Evolutionary conservation across 2,797 vertebrate genomes (phyloP).

Genomic region (Alosa sapidissima): DNA sequence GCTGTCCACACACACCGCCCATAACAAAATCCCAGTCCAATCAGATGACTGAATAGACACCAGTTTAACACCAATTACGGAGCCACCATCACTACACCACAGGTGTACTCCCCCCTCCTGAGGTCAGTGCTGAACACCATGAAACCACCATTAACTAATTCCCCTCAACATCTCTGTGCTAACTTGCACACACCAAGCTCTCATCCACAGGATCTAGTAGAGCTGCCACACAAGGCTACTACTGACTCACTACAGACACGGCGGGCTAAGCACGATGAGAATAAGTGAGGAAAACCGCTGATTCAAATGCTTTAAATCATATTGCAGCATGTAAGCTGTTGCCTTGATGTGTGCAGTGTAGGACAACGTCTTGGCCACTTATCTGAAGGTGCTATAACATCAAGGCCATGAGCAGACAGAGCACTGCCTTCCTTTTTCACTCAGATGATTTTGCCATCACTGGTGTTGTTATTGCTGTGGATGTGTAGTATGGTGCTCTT

Average conservation of each 20-base stretch:
- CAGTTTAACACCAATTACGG: constrained; percentile 34
- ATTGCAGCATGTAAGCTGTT: background rate
- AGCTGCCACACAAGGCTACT: background rate
- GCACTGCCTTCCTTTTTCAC: background rate
- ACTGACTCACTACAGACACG: background rate
- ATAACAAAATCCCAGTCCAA: constrained; percentile 27
- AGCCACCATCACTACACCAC: constrained; percentile 18
- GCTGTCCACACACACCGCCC: background rate
- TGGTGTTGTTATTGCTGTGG: background rate
- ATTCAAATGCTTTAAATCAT: background rate
- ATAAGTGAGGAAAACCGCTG: background rate
- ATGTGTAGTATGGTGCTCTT: background rate
- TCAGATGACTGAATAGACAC: constrained; percentile 28
- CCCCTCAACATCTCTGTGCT: background rate
- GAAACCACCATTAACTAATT: constrained; percentile 34
- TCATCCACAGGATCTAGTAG: background rate
- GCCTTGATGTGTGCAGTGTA: background rate
- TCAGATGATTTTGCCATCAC: background rate
- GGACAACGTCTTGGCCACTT: background rate
- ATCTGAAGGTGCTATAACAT: background rate
- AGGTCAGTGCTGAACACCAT: constrained; percentile 27
- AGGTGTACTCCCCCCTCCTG: background rate
- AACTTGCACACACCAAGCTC: background rate
- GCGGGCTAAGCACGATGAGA: background rate
- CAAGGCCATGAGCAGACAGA: background rate